These are phyloP conservation scores for Tachystola acroxantha DNA, from an alignment of 2,888 invertebrate species.

Conservation along the genomic window DNA sequence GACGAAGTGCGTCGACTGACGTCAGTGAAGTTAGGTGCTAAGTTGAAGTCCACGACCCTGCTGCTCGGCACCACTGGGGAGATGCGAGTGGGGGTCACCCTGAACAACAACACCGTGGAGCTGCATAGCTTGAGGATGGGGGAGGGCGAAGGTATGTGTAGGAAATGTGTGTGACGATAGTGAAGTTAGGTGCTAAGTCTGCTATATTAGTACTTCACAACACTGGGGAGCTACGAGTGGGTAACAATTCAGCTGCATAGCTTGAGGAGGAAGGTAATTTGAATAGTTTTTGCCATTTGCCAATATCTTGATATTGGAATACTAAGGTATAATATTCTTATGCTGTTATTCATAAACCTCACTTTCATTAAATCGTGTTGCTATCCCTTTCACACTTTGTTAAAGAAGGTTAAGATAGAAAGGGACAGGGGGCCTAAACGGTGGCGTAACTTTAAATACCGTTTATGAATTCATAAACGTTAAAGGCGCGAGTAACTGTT, in stretches of 20 bases:
- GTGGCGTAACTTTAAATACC: too few relatives aligned
- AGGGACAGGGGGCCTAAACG: too few relatives aligned
- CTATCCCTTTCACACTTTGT: too few relatives aligned
- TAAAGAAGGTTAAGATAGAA: too few relatives aligned
- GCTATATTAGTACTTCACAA: constrained; percentile 83
- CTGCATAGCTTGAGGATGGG: constrained; percentile 78
- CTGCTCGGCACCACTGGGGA: constrained; percentile 85
- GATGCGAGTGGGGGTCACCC: constrained; percentile 80
- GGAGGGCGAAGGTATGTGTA: constrained; percentile 69
- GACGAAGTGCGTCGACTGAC: constrained; percentile 86
- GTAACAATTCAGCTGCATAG: constrained; percentile 87
- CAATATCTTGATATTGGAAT: too few relatives aligned
- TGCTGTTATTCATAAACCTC: too few relatives aligned
- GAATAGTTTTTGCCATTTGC: too few relatives aligned
- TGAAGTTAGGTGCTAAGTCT: constrained; percentile 82
- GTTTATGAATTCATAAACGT: too few relatives aligned
- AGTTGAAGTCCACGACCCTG: constrained; percentile 84
- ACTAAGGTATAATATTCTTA: too few relatives aligned
- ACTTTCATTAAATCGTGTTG: too few relatives aligned
- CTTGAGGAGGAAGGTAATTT: constrained; percentile 71
- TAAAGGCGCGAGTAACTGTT: too few relatives aligned
- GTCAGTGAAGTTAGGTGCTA: constrained; percentile 81
- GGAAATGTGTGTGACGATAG: constrained; percentile 69
- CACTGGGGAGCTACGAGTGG: constrained; percentile 83
- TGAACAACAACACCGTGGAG: constrained; percentile 87